phyloP scores from a whole-genome alignment of 1,140 invertebrate genomes.

The Magallana gigas region DNA sequence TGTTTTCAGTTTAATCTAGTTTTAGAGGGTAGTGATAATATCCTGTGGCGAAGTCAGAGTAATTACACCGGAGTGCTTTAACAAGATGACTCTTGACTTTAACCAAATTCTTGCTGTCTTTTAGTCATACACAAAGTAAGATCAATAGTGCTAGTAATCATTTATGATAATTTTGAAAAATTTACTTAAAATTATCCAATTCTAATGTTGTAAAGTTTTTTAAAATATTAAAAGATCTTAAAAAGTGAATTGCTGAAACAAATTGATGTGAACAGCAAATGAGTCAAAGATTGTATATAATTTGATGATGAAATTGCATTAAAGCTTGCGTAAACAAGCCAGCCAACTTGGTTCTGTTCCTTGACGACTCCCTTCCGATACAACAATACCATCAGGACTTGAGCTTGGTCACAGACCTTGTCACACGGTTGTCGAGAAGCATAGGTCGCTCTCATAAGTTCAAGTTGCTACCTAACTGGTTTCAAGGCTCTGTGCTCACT shows the following conservation, averaged over 20 bases:
- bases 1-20: conserved; percentile 10
- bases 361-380: not conserved
- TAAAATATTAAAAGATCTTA: too few species aligned
- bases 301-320: not conserved
- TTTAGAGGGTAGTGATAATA: not conserved
- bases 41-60: conserved; percentile 12
- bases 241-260: too few species aligned
- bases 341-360: not conserved
- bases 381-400: not conserved
- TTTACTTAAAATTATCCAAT: too few species aligned
- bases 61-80: not conserved
- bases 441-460: not conserved
- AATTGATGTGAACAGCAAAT: too few species aligned
- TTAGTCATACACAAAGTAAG: conserved; percentile 25
- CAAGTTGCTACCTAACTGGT: not conserved
- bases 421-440: not conserved
- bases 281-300: not conserved
- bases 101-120: not conserved
- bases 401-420: not conserved
- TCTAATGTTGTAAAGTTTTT: too few species aligned
- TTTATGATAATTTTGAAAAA: not conserved
- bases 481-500: not conserved
- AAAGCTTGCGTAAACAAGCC: conserved; percentile 10
- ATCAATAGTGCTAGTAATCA: not conserved
- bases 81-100: conserved; percentile 4